A percentile compares a stretch with the other conserved stretches of the same genome.
These are phyloP conservation scores for Plusia festucae DNA, from an alignment of 2,888 invertebrate genomes.

Conservation along the genomic window DNA sequence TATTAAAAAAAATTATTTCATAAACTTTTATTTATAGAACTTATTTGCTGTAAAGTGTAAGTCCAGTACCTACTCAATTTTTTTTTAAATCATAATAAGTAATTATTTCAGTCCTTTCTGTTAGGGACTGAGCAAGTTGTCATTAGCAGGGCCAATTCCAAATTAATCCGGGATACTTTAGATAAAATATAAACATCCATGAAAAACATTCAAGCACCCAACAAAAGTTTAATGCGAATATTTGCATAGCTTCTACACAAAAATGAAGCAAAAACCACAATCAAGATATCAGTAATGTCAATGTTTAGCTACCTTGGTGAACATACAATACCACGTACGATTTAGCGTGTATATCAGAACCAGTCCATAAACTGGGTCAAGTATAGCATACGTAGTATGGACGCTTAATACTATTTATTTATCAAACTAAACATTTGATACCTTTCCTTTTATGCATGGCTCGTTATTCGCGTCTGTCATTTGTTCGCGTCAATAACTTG, in stretches of 20 bases:
- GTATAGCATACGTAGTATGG: constrained; percentile 31
- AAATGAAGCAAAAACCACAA: neutral
- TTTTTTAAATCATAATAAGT: too few species aligned
- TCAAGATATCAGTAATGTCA: neutral
- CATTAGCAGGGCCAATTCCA: too few species aligned
- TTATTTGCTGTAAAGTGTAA: too few species aligned
- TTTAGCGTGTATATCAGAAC: constrained; percentile 45
- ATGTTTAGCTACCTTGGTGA: constrained; percentile 1
- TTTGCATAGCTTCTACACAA: neutral
- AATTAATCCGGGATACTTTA: too few species aligned
- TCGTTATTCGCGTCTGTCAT: constrained; percentile 26
- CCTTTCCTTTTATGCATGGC: constrained; percentile 22
- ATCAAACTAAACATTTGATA: constrained; percentile 34
- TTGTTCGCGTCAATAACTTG: constrained; percentile 51
- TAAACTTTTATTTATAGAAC: too few species aligned
- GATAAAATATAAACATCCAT: too few species aligned
- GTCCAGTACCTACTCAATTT: too few species aligned
- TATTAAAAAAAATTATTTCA: too few species aligned
- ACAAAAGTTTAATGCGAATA: neutral
- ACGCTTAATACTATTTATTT: constrained; percentile 19
- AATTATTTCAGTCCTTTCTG: too few species aligned
- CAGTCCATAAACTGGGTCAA: constrained; percentile 50
- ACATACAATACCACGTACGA: constrained; percentile 29
- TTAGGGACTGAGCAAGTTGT: too few species aligned
- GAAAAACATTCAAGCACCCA: neutral